Conservation (phyloP, 2,888 invertebrate genomes). For the Eilema depressum region DNA sequence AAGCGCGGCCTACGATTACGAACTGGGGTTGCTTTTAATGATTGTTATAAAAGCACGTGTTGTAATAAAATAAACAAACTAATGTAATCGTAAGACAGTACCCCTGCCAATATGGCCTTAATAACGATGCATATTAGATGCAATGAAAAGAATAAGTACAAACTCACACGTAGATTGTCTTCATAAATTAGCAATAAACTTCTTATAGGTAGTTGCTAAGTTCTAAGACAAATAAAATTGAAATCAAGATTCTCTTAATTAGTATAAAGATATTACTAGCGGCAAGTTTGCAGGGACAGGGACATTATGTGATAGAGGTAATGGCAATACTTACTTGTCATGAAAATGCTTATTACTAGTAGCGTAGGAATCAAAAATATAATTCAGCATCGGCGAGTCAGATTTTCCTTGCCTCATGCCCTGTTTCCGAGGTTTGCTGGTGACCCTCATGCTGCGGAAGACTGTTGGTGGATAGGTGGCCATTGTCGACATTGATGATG, state of each 20-base stretch:
- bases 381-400: slow-evolving; percentile 91
- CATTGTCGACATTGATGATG: slow-evolving; percentile 43
- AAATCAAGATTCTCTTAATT: neutral
- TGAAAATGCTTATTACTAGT: slow-evolving; percentile 91
- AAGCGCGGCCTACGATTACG: neutral
- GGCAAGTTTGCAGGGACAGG: neutral
- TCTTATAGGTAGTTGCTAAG: no score
- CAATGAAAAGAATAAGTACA: no score
- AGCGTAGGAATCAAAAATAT: slow-evolving; percentile 91
- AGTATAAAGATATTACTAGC: neutral
- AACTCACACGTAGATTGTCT: no score
- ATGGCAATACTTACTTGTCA: slow-evolving; percentile 75
- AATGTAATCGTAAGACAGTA: no score
- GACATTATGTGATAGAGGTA: neutral
- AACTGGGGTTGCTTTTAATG: neutral
- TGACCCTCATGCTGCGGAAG: slow-evolving; percentile 62
- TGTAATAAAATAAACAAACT: neutral
- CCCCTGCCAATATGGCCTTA: neutral
- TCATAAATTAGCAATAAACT: no score
- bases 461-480: slow-evolving; percentile 68
- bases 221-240: no score
- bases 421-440: slow-evolving; percentile 67
- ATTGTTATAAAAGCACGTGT: neutral
- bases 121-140: neutral
- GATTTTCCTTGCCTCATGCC: slow-evolving; percentile 81